Percentiles rank a stretch among this genome's conserved stretches.
phyloP scores from a whole-genome alignment of 2,888 invertebrate species.

The Eupithecia subumbrata region DNA sequence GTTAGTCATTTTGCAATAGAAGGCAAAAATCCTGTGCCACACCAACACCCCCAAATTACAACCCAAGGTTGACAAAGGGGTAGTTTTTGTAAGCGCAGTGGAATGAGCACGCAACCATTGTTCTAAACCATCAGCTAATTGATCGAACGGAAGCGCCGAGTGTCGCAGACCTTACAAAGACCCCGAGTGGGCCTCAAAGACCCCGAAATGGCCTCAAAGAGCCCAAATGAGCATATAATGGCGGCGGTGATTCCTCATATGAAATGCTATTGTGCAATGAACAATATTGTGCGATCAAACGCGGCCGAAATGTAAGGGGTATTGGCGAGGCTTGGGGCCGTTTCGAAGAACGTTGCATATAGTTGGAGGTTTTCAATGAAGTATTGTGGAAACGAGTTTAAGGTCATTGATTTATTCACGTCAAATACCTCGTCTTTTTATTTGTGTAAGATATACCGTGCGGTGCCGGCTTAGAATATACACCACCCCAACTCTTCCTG shows the following conservation, averaged over 20 bases:
- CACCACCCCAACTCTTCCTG: too few relatives aligned
- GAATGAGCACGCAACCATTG: conserved; percentile 36
- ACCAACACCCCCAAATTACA: neutral
- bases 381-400: neutral
- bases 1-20: neutral
- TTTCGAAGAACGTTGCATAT: conserved; percentile 10
- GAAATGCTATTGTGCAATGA: conserved; percentile 59
- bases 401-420: neutral
- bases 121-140: conserved; percentile 65
- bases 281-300: conserved; percentile 67
- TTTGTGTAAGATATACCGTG: neutral
- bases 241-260: conserved; percentile 59
- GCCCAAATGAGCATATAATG: conserved; percentile 76
- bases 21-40: neutral
- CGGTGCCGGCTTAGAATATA: too few relatives aligned
- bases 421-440: neutral
- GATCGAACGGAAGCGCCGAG: conserved; percentile 67
- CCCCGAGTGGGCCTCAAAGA: conserved; percentile 51
- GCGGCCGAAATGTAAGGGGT: conserved; percentile 65
- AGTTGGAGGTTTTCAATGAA: neutral
- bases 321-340: conserved; percentile 35
- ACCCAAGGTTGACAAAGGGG: conserved; percentile 17
- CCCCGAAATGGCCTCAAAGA: conserved; percentile 55
- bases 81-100: conserved; percentile 33
- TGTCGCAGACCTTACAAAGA: conserved; percentile 59